phyloP scores from a whole-genome alignment of 2,113 vertebrate genomes.

The Platanista minor region DNA sequence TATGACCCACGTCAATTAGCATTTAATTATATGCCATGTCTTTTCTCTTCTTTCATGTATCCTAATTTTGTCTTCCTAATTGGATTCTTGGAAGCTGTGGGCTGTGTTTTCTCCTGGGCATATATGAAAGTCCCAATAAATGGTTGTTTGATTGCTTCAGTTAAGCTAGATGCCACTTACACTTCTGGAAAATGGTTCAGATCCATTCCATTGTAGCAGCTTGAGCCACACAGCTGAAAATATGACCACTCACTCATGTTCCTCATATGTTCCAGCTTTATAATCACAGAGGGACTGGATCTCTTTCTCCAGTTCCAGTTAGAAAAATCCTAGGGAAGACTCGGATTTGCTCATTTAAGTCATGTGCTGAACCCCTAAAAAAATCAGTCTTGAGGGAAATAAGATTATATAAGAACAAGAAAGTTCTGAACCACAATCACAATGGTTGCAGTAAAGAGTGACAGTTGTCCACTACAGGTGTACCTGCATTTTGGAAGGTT shows the following conservation, averaged over 20 bases:
- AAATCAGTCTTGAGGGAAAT: neutral
- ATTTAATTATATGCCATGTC: neutral
- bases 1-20: neutral
- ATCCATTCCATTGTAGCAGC: neutral
- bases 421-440: neutral
- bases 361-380: neutral
- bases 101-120: neutral
- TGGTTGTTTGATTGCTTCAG: neutral
- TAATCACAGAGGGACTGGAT: neutral
- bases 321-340: neutral
- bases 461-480: neutral
- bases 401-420: neutral
- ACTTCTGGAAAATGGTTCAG: neutral
- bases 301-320: neutral
- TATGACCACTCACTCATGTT: neutral
- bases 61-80: conserved; percentile 14
- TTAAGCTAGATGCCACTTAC: neutral
- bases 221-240: neutral
- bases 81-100: neutral
- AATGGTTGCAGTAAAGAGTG: neutral
- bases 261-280: neutral
- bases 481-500: neutral
- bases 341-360: neutral
- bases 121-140: neutral
- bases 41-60: neutral